Conservation (phyloP, 1,140 invertebrate genomes). For the Mercenaria mercenaria region DNA sequence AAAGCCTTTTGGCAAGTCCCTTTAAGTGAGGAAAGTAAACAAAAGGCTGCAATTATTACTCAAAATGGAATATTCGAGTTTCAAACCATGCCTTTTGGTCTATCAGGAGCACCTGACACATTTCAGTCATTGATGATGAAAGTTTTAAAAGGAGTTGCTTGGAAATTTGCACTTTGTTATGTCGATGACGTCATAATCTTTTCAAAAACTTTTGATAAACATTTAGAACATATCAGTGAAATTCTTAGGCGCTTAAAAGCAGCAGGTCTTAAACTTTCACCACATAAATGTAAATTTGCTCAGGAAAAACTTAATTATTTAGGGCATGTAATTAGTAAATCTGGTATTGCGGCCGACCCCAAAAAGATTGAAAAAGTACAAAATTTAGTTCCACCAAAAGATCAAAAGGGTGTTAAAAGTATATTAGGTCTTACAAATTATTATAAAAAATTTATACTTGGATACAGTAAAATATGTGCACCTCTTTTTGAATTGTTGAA, state of each 20-base stretch:
- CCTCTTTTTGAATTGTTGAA: constrained; percentile 9
- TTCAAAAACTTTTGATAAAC: background rate
- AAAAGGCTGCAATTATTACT: constrained; percentile 32
- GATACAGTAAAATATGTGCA: constrained; percentile 16
- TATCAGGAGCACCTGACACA: constrained; percentile 81
- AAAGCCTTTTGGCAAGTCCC: constrained; percentile 58
- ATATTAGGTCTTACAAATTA: constrained; percentile 15
- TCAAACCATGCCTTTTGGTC: constrained; percentile 81
- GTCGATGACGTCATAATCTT: constrained; percentile 63
- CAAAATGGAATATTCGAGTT: constrained; percentile 46
- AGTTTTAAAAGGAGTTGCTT: constrained; percentile 37
- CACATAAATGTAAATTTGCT: constrained; percentile 38
- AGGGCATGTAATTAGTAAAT: constrained; percentile 22
- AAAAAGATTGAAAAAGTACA: constrained; percentile 14
- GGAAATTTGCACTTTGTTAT: constrained; percentile 59
- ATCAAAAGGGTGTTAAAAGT: constrained; percentile 36
- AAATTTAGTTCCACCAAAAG: constrained; percentile 6
- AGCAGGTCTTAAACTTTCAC: constrained; percentile 38
- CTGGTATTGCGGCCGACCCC: constrained; percentile 23
- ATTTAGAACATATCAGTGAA: background rate
- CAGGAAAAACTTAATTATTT: constrained; percentile 19
- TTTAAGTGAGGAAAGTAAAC: constrained; percentile 22
- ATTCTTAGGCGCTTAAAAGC: background rate
- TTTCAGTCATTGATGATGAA: constrained; percentile 87
- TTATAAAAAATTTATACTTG: constrained; percentile 5